Conservation (phyloP, 2,797 vertebrate species). For the Sylvia borin region DNA sequence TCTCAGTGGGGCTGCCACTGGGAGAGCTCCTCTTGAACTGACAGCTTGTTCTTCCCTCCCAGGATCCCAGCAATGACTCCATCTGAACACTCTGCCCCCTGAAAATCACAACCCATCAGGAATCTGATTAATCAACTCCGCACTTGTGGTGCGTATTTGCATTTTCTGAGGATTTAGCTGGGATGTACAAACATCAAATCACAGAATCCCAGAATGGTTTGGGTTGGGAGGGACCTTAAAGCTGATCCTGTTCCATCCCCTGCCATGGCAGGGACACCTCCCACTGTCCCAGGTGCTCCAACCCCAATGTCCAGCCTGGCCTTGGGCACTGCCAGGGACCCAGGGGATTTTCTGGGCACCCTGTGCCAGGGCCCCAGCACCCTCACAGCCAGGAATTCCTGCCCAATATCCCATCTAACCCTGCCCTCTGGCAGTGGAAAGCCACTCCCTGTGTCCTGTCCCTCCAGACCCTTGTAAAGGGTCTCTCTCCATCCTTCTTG, state of each 20-base stretch:
- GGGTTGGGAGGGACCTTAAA: not conserved
- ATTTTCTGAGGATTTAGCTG: not conserved
- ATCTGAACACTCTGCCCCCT: not conserved
- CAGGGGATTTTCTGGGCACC: too few relatives aligned
- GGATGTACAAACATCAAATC: not conserved
- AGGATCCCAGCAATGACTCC: not conserved
- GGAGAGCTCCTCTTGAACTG: not conserved
- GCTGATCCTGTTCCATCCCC: not conserved
- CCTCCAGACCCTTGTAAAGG: not conserved
- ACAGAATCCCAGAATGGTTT: rapidly evolving
- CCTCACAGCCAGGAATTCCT: rapidly evolving
- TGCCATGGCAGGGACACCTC: not conserved
- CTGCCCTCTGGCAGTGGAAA: not conserved
- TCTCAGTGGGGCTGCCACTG: rapidly evolving
- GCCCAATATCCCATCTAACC: rapidly evolving
- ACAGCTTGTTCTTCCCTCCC: not conserved
- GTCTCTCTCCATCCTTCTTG: not conserved
- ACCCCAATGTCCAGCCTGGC: not conserved
- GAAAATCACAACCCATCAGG: not conserved
- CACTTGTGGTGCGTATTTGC: rapidly evolving
- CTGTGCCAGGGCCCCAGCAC: not conserved
- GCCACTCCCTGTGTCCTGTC: not conserved
- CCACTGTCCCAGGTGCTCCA: not conserved
- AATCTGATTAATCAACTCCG: not conserved
- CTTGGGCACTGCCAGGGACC: not conserved